Conservation (phyloP, 2,888 invertebrate species). For the Barypeithes pellucidus region DNA sequence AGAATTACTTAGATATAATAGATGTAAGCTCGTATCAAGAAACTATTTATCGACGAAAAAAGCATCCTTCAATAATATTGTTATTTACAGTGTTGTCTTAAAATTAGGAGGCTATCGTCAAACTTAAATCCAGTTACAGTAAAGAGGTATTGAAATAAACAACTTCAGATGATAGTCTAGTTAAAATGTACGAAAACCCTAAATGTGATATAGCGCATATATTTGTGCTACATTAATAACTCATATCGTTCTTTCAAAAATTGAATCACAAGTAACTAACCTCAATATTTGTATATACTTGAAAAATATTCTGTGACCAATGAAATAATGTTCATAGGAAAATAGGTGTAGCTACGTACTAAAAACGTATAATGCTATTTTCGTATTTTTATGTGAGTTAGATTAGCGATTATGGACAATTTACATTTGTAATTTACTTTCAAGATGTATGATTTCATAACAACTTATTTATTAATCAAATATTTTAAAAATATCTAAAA, state of each 20-base stretch:
- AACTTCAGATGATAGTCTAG: too few species aligned
- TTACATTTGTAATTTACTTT: neutral
- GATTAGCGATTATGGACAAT: neutral
- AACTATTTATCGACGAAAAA: neutral
- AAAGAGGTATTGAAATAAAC: too few species aligned
- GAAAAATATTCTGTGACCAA: constrained; percentile 53
- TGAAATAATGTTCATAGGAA: neutral
- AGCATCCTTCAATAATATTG: constrained; percentile 1
- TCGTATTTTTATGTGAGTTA: constrained; percentile 24
- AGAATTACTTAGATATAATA: constrained; percentile 4
- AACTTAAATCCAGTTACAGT: too few species aligned
- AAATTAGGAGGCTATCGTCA: constrained; percentile 6
- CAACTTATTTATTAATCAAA: too few species aligned
- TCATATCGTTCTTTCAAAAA: constrained; percentile 66
- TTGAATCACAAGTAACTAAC: neutral
- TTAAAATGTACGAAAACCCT: constrained; percentile 49
- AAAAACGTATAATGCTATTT: constrained; percentile 24
- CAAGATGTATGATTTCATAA: too few species aligned
- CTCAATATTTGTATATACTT: constrained; percentile 47
- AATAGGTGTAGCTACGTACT: constrained; percentile 1
- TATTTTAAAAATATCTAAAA: too few species aligned
- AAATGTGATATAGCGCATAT: constrained; percentile 68
- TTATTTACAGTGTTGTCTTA: constrained; percentile 16
- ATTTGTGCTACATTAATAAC: constrained; percentile 63
- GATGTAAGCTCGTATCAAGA: neutral